Evolutionary conservation across 2,113 vertebrate species (phyloP).

Genomic region (Xenus cinereus): DNA sequence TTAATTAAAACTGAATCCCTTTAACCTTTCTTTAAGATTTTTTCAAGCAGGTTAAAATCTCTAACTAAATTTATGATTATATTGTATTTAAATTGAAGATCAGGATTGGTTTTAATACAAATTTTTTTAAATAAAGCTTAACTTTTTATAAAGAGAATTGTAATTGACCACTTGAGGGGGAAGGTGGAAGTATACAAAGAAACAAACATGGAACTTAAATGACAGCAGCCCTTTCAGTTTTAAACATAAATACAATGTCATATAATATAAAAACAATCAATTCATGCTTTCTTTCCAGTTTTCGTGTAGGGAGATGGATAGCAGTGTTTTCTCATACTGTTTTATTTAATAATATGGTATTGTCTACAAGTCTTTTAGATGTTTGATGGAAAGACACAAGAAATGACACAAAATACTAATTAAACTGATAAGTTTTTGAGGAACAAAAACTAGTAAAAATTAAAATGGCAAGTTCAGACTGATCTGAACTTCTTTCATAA

Average conservation of each 20-base stretch:
- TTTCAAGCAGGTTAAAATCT: constrained; percentile 64
- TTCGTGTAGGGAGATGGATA: neutral
- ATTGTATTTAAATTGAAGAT: constrained; percentile 63
- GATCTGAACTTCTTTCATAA: neutral
- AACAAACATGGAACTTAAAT: neutral
- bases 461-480: neutral
- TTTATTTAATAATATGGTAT: neutral
- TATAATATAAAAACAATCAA: neutral
- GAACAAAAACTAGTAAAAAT: neutral
- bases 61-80: constrained; percentile 56
- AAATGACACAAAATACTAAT: neutral
- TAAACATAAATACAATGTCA: neutral
- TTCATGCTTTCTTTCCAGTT: neutral
- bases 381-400: neutral
- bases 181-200: neutral
- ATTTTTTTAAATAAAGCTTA: neutral
- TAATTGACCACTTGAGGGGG: neutral
- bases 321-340: neutral
- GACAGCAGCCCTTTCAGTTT: neutral
- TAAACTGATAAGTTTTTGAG: neutral
- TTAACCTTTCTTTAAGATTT: constrained; percentile 72
- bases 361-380: neutral
- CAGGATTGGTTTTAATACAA: constrained; percentile 33
- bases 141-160: neutral
- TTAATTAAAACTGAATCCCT: constrained; percentile 76